Evolutionary conservation across 2,113 vertebrate genomes (phyloP), one percentile per base, ranked within the genome.

Genomic region (Poicephalus gulielmi): DNA sequence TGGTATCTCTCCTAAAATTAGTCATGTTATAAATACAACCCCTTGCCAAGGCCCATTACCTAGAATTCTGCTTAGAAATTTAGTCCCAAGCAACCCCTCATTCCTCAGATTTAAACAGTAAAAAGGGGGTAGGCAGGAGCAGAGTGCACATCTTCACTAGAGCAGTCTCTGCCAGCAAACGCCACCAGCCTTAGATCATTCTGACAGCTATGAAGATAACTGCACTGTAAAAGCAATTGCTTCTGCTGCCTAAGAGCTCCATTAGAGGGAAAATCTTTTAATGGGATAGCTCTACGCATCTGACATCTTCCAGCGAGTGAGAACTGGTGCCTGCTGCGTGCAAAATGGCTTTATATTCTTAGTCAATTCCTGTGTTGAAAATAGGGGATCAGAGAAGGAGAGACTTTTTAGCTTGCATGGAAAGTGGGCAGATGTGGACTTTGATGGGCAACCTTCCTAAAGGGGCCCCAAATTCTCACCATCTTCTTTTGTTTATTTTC

Each of bases 121-220:
- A 59, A 82, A 91, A 57, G 19, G 7, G 53, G 30, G 7, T 18
- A 77, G 52, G 82, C 76, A 41, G 52, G 47, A 75, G 83, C 53
- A 88, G 63, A 79, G 43, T 19, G 37, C 7, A 5, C n/a, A 70
- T 62, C 27, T 88, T 88, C 75, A 78, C 50, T 63, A 49, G 24
- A 87, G 49, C 76, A 35, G 76, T 60, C 86, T 91, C 69, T 92
- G 75, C 52, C 80, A 94, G 74, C 81, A 86, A 81, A 88, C 84
- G 43, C 47, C 77, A 83, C 53, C 53, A 83, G 90, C 49, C 17
- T 74, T 94, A 83, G 25, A 82, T 91, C 78, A 77, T 55, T 68
- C 53, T 93, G 74, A 92, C 66, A 92, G 86, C 86, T 85, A 59
- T 19, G 81, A 83, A 92, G 70, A 73, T 66, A 92, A 95, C 28